These are phyloP conservation scores for Notothenia rossii DNA, from an alignment of 2,113 vertebrate species.

Conservation along the genomic window DNA sequence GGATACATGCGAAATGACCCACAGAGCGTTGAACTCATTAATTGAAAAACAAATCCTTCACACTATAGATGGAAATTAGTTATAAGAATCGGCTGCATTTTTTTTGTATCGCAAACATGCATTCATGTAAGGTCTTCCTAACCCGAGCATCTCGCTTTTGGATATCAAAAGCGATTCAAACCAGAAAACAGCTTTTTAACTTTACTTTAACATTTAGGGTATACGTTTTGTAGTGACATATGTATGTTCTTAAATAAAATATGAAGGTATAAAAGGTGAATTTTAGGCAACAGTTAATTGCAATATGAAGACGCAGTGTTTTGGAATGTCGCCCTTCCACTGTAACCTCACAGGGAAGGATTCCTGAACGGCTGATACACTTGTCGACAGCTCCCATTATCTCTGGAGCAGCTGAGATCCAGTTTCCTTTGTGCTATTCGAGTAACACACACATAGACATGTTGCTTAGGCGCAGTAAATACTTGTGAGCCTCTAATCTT, in stretches of 20 bases:
- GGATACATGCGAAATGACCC: constrained; percentile 4
- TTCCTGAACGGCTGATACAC: constrained; percentile 46
- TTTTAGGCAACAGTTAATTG: background rate
- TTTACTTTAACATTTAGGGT: no score
- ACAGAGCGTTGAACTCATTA: constrained; percentile 11
- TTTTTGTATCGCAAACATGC: background rate
- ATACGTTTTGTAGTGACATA: background rate
- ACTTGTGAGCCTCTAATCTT: background rate
- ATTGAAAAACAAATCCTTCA: background rate
- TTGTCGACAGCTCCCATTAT: constrained; percentile 52
- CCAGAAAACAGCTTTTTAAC: no score
- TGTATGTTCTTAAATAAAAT: background rate
- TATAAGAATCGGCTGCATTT: background rate
- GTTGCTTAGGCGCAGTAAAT: background rate
- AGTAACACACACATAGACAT: constrained; percentile 22
- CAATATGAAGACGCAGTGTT: background rate
- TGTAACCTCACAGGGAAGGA: constrained; percentile 5
- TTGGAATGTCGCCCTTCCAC: constrained; percentile 50
- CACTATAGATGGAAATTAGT: background rate
- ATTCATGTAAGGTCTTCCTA: no score
- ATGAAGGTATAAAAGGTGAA: background rate
- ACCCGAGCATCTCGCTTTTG: background rate
- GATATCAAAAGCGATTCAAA: background rate
- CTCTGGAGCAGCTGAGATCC: constrained; percentile 10
- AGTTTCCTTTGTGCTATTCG: constrained; percentile 55